Evolutionary conservation across 1,140 invertebrate genomes (phyloP), one percentile per base, ranked within the genome.

Genomic region (Platorchestia sp.): DNA sequence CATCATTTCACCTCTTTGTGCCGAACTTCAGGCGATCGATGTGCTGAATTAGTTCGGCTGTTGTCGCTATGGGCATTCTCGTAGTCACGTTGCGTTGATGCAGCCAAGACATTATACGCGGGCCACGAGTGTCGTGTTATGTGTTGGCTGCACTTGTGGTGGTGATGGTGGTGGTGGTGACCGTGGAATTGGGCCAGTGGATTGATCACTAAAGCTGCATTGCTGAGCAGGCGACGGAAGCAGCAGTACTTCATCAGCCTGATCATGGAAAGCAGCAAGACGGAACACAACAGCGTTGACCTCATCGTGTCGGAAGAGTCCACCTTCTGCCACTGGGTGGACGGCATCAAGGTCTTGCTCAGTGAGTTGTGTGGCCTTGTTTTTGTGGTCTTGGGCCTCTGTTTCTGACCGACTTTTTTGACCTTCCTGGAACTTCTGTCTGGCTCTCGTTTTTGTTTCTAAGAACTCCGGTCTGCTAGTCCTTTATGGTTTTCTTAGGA

Each of bases 291-390:
- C 16, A 98, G 98, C 45, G 97, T 99, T 95, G 99, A 99, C 97
- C 99, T 99, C 97, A 98, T 99, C 0, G 99, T 99, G 44, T 98
- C 98, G 0, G 98, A 99, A 97, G 99, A 99, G 97, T 98, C 98
- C 96, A 98, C 98, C 43, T 99, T 98, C 97, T 98, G 99, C 97
- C 99, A 99, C 97, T 99, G 99, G 99, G 99, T 98, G 0, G 99
- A 99, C 97, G 99, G 99, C 41, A 98, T 99, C 45, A 99, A 99
- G 97, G 98, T 99, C 47, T 97, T 99, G 95, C 97, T 99, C 22
- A 98, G 98, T 98, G 95, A 96, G 96, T 96, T 51, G 47, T 6
- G 7, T 6, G 6, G 47, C 19, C 47, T 51, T 51, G 59, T 10
- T 22, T 75, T 75, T 3, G 59, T 75, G 14, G 59, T 75, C 14